Base-by-base conservation (phyloP, 2,888 invertebrate species). In the Cheilosia scutellata region DNA sequence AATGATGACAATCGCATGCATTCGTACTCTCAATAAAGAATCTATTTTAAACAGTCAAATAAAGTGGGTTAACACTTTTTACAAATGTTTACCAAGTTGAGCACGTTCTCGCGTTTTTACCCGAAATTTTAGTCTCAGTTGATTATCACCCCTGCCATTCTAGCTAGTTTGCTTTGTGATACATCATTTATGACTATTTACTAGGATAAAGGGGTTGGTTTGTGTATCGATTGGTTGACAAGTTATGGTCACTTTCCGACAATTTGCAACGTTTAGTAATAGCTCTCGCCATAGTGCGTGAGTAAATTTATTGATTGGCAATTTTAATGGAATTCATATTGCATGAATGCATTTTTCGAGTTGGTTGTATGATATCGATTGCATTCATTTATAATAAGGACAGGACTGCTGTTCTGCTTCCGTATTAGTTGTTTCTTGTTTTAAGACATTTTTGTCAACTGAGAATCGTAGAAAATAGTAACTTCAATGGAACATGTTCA, bases 291-390 rank as follows among this genome's bases (percentile, higher is more conserved):
- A 25, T 13, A 7, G 62, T 25, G 49, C 49, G 44, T 65, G 33
- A 20, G 27, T 33, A 49, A 25, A 60, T n/a, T 66, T 60, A 76
- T 76, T 68, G 68, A 68, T 66, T 76, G 58, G 42, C 44, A 27
- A 49, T 51, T 49, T 29, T 5, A 4, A 53, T 55, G 27, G 33
- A 25, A 68, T 44, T 53, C 11, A 53, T 55, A 47, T 70, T 58
- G 42, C 44, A 44, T 42, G 51, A 60, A 53, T 53, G 27, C 6
- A 60, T 42, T 33, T 1, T 9, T 6, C 7, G 6, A 7, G 47
- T 47, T 20, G 47, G 20, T 6, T 7, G 7, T 20, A 1, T 47
- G 7, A 20, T 29, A 76, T 58, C 20, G 42, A 66, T 58, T 33
- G 60, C 60, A 66, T 47, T 47, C 9, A 1, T 6, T 16, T 60